A percentile compares a stretch with the other conserved stretches of the same genome.
Evolutionary conservation across 2,888 invertebrate species (phyloP).

Genomic region (Caenorhabditis afra): DNA sequence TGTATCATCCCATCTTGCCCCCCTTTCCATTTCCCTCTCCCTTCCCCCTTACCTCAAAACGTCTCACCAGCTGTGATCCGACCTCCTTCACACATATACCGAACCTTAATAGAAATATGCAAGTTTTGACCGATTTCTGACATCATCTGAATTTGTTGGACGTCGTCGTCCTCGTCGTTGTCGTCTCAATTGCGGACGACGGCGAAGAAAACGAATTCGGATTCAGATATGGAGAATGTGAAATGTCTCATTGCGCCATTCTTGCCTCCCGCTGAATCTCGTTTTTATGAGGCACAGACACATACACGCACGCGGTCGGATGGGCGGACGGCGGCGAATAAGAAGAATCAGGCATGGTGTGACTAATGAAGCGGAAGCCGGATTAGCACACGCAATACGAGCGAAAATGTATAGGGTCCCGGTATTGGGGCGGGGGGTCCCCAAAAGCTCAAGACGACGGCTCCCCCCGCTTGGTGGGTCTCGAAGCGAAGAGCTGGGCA

Average conservation of each 20-base stretch:
- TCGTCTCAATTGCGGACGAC: no score
- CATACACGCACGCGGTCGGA: no score
- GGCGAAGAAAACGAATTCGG: no score
- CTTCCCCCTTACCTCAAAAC: background rate
- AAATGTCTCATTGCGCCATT: conserved; percentile 53
- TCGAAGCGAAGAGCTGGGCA: no score
- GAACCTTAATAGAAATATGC: conserved; percentile 15
- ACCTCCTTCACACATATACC: conserved; percentile 16
- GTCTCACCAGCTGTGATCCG: conserved; percentile 30
- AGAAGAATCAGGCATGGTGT: conserved; percentile 19
- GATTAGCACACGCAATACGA: conserved; percentile 29
- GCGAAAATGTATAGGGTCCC: conserved; percentile 7
- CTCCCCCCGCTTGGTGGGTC: no score
- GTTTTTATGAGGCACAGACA: conserved; percentile 17
- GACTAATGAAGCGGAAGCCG: conserved; percentile 48
- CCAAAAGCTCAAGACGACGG: no score
- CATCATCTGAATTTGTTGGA: no score
- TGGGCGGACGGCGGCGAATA: no score
- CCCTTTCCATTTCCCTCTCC: background rate
- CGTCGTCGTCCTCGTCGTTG: no score
- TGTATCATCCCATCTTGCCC: background rate
- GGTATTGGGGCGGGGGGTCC: conserved; percentile 2
- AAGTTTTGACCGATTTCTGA: conserved; percentile 18
- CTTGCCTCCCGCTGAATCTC: conserved; percentile 19
- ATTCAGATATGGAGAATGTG: conserved; percentile 15